These are phyloP conservation scores for Stomatorhinus ivindoensis DNA, from an alignment of 2,113 vertebrate species.

Conservation along the genomic window DNA sequence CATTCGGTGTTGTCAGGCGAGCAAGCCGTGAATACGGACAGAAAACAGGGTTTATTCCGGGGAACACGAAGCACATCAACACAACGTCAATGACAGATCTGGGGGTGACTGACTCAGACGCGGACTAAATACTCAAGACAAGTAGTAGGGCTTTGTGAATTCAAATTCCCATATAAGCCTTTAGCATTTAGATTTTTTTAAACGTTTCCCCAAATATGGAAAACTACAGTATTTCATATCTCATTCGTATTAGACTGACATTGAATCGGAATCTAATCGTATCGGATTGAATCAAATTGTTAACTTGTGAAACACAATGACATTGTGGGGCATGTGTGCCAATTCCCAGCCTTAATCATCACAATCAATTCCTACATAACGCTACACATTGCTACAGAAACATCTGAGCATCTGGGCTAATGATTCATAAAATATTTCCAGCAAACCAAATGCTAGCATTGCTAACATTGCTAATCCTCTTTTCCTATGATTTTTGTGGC, in stretches of 20 bases:
- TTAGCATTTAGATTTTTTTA: not conserved
- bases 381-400: not conserved
- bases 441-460: not conserved
- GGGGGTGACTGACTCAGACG: too few species aligned
- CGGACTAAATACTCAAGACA: too few species aligned
- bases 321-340: not conserved
- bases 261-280: not conserved
- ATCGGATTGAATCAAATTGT: not conserved
- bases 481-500: not conserved
- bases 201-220: not conserved
- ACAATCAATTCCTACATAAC: not conserved
- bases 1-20: too few species aligned
- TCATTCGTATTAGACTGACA: not conserved
- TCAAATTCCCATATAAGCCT: not conserved
- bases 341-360: not conserved
- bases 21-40: too few species aligned
- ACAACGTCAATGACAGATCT: too few species aligned
- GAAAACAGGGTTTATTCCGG: too few species aligned
- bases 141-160: not conserved
- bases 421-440: not conserved
- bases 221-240: not conserved
- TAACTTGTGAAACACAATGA: not conserved
- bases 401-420: not conserved
- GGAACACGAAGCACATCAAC: too few species aligned
- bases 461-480: not conserved